These are phyloP conservation scores for Cybosia mesomella DNA, from an alignment of 2,888 invertebrate species.

Conservation along the genomic window DNA sequence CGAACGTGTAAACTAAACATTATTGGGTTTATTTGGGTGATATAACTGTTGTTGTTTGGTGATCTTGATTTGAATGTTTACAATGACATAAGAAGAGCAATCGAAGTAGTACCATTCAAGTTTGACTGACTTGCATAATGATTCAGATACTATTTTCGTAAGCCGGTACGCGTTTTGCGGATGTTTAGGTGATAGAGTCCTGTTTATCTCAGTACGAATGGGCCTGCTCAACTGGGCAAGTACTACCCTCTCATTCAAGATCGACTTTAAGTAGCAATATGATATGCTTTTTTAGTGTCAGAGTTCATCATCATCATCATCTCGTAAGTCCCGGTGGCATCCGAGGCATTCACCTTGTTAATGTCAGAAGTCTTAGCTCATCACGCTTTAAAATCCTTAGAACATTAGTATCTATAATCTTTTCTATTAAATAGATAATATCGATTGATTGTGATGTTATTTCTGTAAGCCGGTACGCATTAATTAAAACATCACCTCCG, in stretches of 20 bases:
- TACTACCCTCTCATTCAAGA: not conserved
- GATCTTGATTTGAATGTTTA: not conserved
- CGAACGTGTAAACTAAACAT: constrained; percentile 13
- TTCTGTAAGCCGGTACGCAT: no score
- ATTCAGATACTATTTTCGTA: not conserved
- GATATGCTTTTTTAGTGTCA: no score
- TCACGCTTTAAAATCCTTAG: no score
- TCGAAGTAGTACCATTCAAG: not conserved
- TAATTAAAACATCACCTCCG: no score
- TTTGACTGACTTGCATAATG: not conserved
- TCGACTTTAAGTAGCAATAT: not conserved
- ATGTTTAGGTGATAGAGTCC: not conserved
- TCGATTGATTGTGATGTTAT: no score
- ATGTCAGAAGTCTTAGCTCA: no score
- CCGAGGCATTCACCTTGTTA: no score
- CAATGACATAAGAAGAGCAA: not conserved
- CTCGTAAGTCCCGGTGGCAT: no score
- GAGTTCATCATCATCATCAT: no score
- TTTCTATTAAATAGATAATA: no score
- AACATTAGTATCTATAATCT: no score
- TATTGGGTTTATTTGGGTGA: constrained; percentile 12
- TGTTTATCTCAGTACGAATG: not conserved
- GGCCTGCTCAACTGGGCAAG: no score
- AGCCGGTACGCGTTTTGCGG: not conserved
- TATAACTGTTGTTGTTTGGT: constrained; percentile 5